Conservation (phyloP, 2,888 invertebrate genomes). For the Linnaemya tessellans region DNA sequence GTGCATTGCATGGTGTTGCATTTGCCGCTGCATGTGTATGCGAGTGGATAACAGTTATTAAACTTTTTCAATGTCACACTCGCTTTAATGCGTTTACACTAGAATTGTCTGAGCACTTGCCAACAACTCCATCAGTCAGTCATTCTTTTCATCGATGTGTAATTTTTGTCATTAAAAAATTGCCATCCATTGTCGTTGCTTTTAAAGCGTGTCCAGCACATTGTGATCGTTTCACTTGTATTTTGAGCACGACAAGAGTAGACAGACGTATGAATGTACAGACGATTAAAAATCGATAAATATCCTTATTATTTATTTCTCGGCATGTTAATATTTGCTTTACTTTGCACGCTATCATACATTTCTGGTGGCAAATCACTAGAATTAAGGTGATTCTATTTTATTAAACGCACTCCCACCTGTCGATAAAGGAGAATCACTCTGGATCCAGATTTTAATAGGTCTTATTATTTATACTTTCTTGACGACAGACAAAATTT, state of each 20-base stretch:
- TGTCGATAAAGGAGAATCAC: neutral
- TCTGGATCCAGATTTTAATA: no score
- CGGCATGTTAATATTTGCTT: constrained; percentile 32
- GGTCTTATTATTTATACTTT: no score
- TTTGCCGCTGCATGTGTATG: neutral
- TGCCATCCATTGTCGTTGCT: constrained; percentile 16
- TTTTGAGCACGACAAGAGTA: neutral
- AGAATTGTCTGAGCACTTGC: neutral
- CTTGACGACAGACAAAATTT: no score
- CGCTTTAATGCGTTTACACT: constrained; percentile 20
- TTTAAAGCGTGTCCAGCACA: constrained; percentile 20
- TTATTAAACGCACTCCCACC: no score
- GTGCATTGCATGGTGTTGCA: constrained; percentile 22
- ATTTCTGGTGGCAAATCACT: neutral
- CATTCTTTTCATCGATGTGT: constrained; percentile 8
- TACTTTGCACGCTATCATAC: constrained; percentile 8
- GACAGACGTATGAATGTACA: neutral
- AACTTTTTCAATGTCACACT: constrained; percentile 64
- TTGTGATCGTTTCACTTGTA: constrained; percentile 33
- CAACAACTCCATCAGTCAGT: neutral
- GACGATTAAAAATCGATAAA: constrained; percentile 24
- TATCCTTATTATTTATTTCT: constrained; percentile 1
- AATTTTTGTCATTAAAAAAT: constrained; percentile 16
- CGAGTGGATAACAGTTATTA: constrained; percentile 49
- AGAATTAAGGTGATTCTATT: neutral